phyloP scores from a whole-genome alignment of 2,888 invertebrate species.

The Calameuta pallipes region DNA sequence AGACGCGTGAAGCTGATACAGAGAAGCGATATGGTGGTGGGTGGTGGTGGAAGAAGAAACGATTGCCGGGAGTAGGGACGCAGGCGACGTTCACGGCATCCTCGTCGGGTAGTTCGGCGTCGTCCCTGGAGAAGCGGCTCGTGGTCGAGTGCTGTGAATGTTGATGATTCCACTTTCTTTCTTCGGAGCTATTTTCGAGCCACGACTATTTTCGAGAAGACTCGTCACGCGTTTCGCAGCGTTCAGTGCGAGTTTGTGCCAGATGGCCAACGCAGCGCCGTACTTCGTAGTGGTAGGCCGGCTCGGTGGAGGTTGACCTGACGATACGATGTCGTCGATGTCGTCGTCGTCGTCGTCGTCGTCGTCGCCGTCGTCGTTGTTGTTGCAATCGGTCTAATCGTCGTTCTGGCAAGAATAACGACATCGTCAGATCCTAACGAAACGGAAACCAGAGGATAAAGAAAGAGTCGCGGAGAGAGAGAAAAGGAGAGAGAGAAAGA shows the following conservation, averaged over 20 bases:
- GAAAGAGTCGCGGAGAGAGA: too few relatives aligned
- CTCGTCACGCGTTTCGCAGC: constrained; percentile 58
- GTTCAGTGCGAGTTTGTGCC: constrained; percentile 58
- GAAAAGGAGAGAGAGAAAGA: too few relatives aligned
- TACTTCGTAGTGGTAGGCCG: constrained; percentile 33
- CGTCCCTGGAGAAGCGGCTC: constrained; percentile 42
- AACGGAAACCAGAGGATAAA: too few relatives aligned
- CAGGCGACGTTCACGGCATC: neutral
- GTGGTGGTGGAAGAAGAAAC: too few relatives aligned
- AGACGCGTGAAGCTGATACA: too few relatives aligned
- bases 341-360: constrained; percentile 40
- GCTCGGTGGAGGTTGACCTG: constrained; percentile 26
- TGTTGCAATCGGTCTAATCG: constrained; percentile 25
- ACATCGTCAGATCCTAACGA: too few relatives aligned
- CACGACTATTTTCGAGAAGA: constrained; percentile 59
- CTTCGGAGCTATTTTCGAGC: constrained; percentile 60
- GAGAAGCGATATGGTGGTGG: too few relatives aligned
- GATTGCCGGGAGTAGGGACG: too few relatives aligned
- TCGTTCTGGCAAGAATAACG: too few relatives aligned
- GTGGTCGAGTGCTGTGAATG: constrained; percentile 33
- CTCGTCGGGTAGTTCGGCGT: neutral
- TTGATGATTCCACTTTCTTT: constrained; percentile 50
- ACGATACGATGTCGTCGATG: constrained; percentile 26
- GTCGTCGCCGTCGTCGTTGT: constrained; percentile 37
- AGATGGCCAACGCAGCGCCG: constrained; percentile 55